Base-by-base conservation (phyloP, 2,888 invertebrate species). In the Agonopterix subpropinquella region DNA sequence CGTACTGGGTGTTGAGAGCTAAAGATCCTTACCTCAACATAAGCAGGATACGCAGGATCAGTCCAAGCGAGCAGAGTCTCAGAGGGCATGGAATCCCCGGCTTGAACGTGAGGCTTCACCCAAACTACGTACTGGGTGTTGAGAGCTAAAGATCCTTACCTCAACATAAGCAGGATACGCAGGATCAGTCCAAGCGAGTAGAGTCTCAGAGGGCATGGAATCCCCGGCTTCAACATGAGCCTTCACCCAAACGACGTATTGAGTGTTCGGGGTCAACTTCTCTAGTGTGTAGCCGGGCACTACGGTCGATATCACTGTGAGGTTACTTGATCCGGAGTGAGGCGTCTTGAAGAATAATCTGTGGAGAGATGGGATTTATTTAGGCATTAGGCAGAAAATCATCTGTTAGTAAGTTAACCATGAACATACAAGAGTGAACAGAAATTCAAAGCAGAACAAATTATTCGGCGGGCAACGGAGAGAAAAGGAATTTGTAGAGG, bases 141-240 rank as follows among this genome's bases (percentile, higher is more conserved):
- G 0, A 95, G 95, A 37, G 90, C 7, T 7, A 28, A 28, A 5
- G 28, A 28, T 1, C 28, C 5, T 28, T 75, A 95, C 95, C 91
- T 95, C 95, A 11, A 96, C 95, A 79, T 94, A 95, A 0, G 96
- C 95, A 0, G 96, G 95, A 65, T 95, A 92, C 0, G 95, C 95
- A 0, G 96, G 95, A 76, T 96, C 95, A 5, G 96, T 96, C 95
- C 95, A 96, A 0, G 94, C 95, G 50, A 95, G 90, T 28, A 96
- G 74, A 0, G 95, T 95, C 78, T 96, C 96, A 0, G 95, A 95
- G 0, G 95, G 92, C 62, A 93, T 77, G 8, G 95, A 95, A 54
- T 91, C 90, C 0, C 95, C 95, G 1, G 92, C 91, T 0, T 89
- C 86, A 0, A 90, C 83, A 45, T 94, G 90, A 0, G 95, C 95